phyloP scores from a whole-genome alignment of 2,797 vertebrate genomes.

The Diceros bicornis region DNA sequence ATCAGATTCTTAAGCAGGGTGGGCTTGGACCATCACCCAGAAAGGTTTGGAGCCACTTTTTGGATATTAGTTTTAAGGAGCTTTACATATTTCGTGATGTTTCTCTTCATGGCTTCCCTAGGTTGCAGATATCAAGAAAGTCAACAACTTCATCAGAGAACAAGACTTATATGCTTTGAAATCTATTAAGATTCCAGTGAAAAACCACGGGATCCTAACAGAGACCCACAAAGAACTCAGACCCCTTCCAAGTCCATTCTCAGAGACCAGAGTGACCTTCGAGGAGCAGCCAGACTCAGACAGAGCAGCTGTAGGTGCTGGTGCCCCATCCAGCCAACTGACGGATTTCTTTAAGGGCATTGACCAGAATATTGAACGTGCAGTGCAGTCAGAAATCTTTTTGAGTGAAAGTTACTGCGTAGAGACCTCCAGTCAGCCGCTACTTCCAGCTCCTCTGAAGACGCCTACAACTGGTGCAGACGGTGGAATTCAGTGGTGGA shows the following conservation, averaged over 20 bases:
- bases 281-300: slow-evolving; percentile 65
- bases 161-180: slow-evolving; percentile 97
- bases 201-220: slow-evolving; percentile 93
- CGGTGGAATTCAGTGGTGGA: slow-evolving; percentile 98
- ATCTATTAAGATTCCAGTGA: slow-evolving; percentile 96
- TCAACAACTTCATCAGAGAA: slow-evolving; percentile 96
- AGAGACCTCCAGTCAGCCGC: slow-evolving; percentile 53
- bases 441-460: not conserved
- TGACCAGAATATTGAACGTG: slow-evolving; percentile 93
- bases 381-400: slow-evolving; percentile 89
- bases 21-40: not conserved
- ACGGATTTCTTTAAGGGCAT: slow-evolving; percentile 93
- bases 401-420: slow-evolving; percentile 62
- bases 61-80: not conserved
- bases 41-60: not conserved
- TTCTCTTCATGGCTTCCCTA: slow-evolving; percentile 84
- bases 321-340: slow-evolving; percentile 84
- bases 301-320: accelerated
- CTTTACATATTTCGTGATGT: not conserved
- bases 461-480: slow-evolving; percentile 89
- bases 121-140: slow-evolving; percentile 96
- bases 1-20: not conserved
- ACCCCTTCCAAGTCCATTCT: slow-evolving; percentile 55
- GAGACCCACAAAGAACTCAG: slow-evolving; percentile 87
- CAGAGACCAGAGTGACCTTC: slow-evolving; percentile 21